Conservation (phyloP, 2,888 invertebrate genomes). For the Chaitophorus viminalis region DNA sequence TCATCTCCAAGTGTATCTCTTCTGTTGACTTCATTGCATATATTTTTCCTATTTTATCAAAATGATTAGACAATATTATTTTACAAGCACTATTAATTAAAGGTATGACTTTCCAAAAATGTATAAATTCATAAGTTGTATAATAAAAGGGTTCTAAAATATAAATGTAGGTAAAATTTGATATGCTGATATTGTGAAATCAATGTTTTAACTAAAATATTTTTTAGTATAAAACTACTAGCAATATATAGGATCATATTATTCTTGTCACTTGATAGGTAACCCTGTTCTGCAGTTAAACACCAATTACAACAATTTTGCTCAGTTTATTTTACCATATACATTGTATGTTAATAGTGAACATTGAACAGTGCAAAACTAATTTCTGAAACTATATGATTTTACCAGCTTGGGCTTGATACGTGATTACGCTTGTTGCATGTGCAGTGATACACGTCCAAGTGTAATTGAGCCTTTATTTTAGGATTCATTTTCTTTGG, state of each 20-base stretch:
- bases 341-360: background rate
- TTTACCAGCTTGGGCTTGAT: constrained; percentile 29
- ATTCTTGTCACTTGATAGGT: too few relatives aligned
- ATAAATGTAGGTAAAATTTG: too few relatives aligned
- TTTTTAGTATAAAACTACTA: too few relatives aligned
- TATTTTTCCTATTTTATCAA: constrained; percentile 28
- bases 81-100: background rate
- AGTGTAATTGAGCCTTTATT: constrained; percentile 21
- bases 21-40: constrained; percentile 42
- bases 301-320: too few relatives aligned
- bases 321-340: background rate
- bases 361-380: background rate
- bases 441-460: constrained; percentile 14
- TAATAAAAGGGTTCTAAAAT: too few relatives aligned
- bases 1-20: constrained; percentile 6
- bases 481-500: constrained; percentile 37
- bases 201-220: too few relatives aligned
- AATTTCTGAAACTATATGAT: background rate
- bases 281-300: too few relatives aligned
- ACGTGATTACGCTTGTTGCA: background rate
- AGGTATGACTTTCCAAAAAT: background rate
- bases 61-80: background rate
- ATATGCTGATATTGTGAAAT: too few relatives aligned
- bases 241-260: too few relatives aligned
- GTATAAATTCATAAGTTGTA: too few relatives aligned